Evolutionary conservation across 2,888 invertebrate genomes (phyloP), one percentile per base, ranked within the genome.

Genomic region (Loripinus fragilis): DNA sequence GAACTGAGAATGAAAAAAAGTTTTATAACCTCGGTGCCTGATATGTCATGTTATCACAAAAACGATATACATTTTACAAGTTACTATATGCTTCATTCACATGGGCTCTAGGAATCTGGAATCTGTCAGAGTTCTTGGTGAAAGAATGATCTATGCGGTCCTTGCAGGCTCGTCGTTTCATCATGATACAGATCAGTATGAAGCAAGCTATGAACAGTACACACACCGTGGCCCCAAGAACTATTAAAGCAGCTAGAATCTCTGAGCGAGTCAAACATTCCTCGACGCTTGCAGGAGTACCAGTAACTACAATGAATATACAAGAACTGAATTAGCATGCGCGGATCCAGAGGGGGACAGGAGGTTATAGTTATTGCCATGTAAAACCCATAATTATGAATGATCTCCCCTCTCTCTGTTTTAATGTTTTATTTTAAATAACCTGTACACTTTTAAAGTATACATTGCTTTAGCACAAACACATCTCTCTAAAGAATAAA

Each of bases 91-190:
- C 20, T n/a, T 67, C 67, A 60, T 60, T 60, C 2, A 67, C 23
- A 38, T 67, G 67, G 25, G 67, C 67, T 33, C 67, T n/a, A 3
- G 67, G 67, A 8, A 67, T 67, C 3, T 67, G 67, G 42, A 67
- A 67, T n/a, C 45, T 67, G 67, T 67, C 67, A 5, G 67, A 42
- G 8, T 23, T 20, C 23, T 67, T 45, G 28, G 8, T 42, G 41
- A 8, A 30, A 7, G 45, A 25, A n/a, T 35, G 23, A 23, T 25
- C 42, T 2, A n/a, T 35, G 1, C n/a, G 8, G 67, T 41, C 38
- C 8, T 38, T 41, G 10, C 1, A 42, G 30, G 38, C 42, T 42
- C 45, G 8, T 25, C 67, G 12, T 45, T 23, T 67, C 42, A 67
- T 17, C 67, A 67, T n/a, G 10, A 45, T 1, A 28, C 67, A 67